Conservation (phyloP, 1,140 invertebrate genomes). For the Cylas formicarius region DNA sequence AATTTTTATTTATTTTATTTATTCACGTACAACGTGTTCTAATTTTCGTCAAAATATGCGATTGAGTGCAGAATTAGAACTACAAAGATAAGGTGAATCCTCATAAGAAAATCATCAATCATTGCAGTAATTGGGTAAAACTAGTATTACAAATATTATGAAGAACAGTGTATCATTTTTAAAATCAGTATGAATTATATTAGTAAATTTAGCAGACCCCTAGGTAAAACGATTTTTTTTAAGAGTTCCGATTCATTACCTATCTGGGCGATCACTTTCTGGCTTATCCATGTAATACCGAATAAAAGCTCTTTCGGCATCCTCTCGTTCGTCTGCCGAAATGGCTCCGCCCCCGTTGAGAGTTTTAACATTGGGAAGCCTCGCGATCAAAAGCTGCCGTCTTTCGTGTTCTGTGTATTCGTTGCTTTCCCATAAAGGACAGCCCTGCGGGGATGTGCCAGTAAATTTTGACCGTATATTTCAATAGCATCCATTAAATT, state of each 20-base stretch:
- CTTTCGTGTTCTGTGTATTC: slow-evolving; percentile 83
- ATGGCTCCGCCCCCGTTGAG: slow-evolving; percentile 85
- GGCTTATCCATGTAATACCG: slow-evolving; percentile 84
- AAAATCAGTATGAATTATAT: background rate
- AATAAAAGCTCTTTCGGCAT: slow-evolving; percentile 89
- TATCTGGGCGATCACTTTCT: slow-evolving; percentile 67
- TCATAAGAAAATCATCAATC: background rate
- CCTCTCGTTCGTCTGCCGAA: slow-evolving; percentile 74
- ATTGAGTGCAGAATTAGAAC: too few relatives aligned
- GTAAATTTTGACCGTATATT: too few relatives aligned
- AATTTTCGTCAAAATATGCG: too few relatives aligned
- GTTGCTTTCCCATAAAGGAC: slow-evolving; percentile 61
- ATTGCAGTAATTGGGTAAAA: too few relatives aligned
- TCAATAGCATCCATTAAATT: too few relatives aligned
- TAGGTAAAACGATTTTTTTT: slow-evolving; percentile 1
- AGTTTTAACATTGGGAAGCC: slow-evolving; percentile 75
- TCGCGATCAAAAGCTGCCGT: slow-evolving; percentile 75
- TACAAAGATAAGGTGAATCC: background rate
- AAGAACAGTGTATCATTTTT: too few relatives aligned
- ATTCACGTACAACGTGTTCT: too few relatives aligned
- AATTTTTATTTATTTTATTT: too few relatives aligned
- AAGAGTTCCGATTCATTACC: slow-evolving; percentile 48
- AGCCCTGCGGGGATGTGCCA: too few relatives aligned
- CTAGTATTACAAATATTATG: too few relatives aligned
- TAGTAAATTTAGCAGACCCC: slow-evolving; percentile 1